Percentiles rank a stretch among this genome's conserved stretches.
phyloP scores from a whole-genome alignment of 2,113 vertebrate species.

The Aphyosemion australe region DNA sequence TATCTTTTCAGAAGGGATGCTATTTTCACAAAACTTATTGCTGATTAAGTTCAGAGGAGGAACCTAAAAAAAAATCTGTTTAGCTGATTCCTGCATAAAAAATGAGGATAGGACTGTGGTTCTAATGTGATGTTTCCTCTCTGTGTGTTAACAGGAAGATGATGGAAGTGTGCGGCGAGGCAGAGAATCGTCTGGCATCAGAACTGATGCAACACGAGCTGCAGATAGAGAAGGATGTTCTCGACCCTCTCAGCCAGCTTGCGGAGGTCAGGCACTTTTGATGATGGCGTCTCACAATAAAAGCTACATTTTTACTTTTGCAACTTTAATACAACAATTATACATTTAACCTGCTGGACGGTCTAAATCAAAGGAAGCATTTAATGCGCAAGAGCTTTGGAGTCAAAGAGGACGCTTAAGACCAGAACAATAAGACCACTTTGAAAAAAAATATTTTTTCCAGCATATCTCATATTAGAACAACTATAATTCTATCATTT shows the following conservation, averaged over 20 bases:
- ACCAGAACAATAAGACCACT: no score
- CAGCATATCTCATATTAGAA: no score
- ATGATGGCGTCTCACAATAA: no score
- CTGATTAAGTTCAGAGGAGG: neutral
- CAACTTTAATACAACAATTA: no score
- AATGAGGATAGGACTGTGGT: neutral
- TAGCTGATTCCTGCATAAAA: neutral
- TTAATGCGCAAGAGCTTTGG: no score
- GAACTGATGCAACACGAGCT: constrained; percentile 93
- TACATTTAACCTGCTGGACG: no score
- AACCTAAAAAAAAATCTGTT: constrained; percentile 1
- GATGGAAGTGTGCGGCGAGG: constrained; percentile 94
- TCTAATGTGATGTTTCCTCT: neutral
- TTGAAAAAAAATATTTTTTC: no score
- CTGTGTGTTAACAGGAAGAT: constrained; percentile 84
- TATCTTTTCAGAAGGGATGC: no score
- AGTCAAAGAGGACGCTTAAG: no score
- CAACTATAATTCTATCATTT: no score
- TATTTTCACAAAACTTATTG: neutral
- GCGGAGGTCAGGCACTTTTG: constrained; percentile 84
- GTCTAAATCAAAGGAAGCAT: no score
- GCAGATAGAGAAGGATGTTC: constrained; percentile 92
- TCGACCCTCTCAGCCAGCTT: constrained; percentile 89
- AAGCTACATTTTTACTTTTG: no score
- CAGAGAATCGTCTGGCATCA: constrained; percentile 90